Conservation (phyloP, 2,888 invertebrate species). For the Onchidella celtica region DNA sequence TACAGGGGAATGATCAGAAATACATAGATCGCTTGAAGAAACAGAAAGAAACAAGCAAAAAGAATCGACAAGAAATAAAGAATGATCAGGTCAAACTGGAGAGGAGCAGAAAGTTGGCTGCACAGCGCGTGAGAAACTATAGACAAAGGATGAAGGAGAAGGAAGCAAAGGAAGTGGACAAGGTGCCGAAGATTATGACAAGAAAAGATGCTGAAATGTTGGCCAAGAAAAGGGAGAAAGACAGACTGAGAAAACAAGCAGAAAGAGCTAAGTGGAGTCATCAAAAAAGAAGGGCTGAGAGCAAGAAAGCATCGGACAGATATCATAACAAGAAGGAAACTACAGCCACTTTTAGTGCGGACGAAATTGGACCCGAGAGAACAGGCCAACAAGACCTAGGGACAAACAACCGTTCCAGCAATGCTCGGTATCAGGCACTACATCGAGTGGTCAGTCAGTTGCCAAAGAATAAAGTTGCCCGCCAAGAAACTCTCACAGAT, state of each 20-base stretch:
- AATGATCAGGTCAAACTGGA: neutral
- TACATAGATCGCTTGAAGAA: neutral
- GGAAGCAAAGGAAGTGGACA: neutral
- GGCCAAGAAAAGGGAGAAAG: neutral
- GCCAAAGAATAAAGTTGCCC: neutral
- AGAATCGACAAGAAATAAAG: neutral
- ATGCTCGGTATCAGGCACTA: neutral
- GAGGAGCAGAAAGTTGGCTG: neutral
- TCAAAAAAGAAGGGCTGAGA: constrained; percentile 4
- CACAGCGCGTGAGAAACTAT: neutral
- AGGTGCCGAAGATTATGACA: neutral
- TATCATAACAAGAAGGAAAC: neutral
- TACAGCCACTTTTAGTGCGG: neutral
- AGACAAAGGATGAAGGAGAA: neutral
- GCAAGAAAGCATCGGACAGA: neutral
- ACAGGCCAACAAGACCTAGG: neutral
- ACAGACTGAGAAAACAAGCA: too few species aligned
- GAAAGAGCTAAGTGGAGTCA: neutral
- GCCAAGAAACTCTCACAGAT: neutral
- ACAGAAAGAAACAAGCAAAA: neutral
- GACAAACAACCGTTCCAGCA: neutral
- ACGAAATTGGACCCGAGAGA: neutral
- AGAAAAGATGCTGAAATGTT: neutral
- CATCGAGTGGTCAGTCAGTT: neutral
- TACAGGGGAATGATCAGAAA: neutral